These are phyloP conservation scores for Geothlypis trichas DNA, from an alignment of 2,113 vertebrate genomes.

Conservation along the genomic window DNA sequence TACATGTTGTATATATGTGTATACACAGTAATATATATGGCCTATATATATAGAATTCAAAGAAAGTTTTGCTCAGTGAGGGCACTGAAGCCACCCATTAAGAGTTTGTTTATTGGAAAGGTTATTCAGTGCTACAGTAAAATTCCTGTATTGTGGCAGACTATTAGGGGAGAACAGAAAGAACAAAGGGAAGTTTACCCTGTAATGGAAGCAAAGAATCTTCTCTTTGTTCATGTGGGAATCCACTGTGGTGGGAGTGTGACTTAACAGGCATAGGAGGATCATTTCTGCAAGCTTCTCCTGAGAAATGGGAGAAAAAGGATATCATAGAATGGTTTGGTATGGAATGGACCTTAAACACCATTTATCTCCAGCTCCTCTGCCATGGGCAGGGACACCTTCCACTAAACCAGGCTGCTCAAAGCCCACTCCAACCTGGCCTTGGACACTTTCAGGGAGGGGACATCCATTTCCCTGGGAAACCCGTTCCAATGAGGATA, in stretches of 20 bases:
- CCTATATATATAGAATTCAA: not conserved
- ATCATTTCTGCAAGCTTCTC: not conserved
- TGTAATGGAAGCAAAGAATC: not conserved
- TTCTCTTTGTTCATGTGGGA: not conserved
- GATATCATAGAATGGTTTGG: not conserved
- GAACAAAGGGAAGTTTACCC: not conserved
- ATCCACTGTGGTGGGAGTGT: not conserved
- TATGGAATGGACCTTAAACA: not conserved
- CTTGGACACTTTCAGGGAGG: not conserved
- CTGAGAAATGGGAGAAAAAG: not conserved
- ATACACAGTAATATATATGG: not conserved
- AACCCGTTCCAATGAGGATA: not conserved
- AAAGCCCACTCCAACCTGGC: not conserved
- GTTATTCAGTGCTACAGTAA: not conserved
- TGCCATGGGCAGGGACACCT: not conserved
- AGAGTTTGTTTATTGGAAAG: not conserved
- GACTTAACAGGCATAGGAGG: not conserved
- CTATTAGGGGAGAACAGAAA: not conserved
- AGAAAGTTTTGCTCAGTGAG: not conserved
- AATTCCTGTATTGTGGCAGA: not conserved
- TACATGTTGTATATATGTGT: not conserved
- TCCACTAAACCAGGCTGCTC: not conserved
- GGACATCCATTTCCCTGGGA: not conserved
- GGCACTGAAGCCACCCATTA: not conserved
- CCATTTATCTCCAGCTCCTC: accelerated